Conservation (phyloP, 2,113 vertebrate genomes). For the Tragelaphus buxtoni region DNA sequence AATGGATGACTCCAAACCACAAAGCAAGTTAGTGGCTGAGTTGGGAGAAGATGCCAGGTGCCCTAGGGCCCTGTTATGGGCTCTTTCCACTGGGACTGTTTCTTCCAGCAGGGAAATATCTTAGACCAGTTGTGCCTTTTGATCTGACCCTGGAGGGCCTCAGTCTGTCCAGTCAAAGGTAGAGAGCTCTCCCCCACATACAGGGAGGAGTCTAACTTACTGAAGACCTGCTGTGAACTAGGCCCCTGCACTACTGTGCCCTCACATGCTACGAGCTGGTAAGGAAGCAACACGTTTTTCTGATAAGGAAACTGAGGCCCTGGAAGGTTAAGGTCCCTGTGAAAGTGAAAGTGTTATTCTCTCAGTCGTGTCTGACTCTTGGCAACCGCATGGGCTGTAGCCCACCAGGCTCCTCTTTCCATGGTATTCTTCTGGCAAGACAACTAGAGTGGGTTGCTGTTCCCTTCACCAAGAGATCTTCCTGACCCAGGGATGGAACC, state of each 20-base stretch:
- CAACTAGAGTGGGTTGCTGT: background rate
- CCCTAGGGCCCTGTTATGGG: no score
- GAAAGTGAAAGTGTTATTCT: background rate
- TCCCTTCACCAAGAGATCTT: background rate
- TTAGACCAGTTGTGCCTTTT: background rate
- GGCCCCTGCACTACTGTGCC: accelerated
- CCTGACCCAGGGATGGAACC: background rate
- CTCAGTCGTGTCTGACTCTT: background rate
- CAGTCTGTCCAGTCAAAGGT: background rate
- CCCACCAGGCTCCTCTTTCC: background rate
- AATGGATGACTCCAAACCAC: background rate
- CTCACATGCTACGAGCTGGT: accelerated
- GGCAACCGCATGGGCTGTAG: background rate
- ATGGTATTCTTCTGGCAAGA: background rate
- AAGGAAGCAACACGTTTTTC: background rate
- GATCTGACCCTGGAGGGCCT: background rate
- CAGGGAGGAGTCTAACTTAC: no score
- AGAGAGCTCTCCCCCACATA: background rate
- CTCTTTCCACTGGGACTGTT: no score
- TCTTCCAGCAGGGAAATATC: accelerated
- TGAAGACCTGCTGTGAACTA: background rate
- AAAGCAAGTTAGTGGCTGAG: background rate
- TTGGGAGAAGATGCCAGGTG: background rate
- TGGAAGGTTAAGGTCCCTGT: background rate
- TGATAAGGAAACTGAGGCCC: background rate